A percentile compares a stretch with the other conserved stretches of the same genome.
These are phyloP conservation scores for Orthosia gothica DNA, from an alignment of 2,888 invertebrate species.

Conservation along the genomic window DNA sequence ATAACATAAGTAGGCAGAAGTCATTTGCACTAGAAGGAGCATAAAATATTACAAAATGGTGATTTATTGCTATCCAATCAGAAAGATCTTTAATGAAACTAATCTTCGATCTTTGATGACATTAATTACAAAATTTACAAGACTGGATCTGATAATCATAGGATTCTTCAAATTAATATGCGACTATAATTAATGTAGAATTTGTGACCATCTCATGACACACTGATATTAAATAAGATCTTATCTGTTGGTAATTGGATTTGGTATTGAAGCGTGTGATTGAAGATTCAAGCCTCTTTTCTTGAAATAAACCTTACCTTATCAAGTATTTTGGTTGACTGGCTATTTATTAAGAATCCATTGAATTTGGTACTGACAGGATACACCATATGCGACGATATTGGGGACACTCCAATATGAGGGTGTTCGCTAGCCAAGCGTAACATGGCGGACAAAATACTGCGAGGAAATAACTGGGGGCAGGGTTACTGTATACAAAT, in stretches of 20 bases:
- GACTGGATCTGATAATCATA: too few species aligned
- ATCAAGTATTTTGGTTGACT: conserved; percentile 32
- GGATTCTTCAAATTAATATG: too few species aligned
- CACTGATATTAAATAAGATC: too few species aligned
- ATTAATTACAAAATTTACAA: too few species aligned
- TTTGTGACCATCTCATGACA: too few species aligned
- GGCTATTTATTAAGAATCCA: conserved; percentile 52
- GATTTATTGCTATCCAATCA: too few species aligned
- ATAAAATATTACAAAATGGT: too few species aligned
- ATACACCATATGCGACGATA: conserved; percentile 56
- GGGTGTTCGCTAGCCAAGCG: conserved; percentile 56
- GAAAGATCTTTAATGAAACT: too few species aligned
- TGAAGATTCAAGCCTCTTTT: not conserved
- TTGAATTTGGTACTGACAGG: conserved; percentile 55
- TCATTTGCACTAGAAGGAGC: too few species aligned
- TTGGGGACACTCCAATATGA: conserved; percentile 51
- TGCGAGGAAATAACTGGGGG: conserved; percentile 29
- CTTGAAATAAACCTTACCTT: not conserved
- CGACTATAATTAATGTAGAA: too few species aligned
- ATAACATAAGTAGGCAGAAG: too few species aligned
- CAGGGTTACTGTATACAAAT: conserved; percentile 12
- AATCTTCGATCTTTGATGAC: too few species aligned
- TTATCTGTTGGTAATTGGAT: not conserved
- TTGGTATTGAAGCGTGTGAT: not conserved
- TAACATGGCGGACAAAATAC: conserved; percentile 42